phyloP scores from a whole-genome alignment of 2,797 vertebrate genomes.

The Thamnophis elegans region DNA sequence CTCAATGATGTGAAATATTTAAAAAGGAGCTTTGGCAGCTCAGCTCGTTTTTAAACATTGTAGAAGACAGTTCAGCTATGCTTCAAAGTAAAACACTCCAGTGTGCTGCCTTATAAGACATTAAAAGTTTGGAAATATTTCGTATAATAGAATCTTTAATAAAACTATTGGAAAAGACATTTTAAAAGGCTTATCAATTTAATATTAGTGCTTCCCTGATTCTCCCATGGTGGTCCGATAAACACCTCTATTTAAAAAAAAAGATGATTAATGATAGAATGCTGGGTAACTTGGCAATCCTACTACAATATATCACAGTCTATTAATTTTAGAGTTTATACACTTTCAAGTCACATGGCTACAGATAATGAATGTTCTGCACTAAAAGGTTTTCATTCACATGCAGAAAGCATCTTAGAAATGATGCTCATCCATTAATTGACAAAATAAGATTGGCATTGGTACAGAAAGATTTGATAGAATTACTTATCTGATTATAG shows the following conservation, averaged over 20 bases:
- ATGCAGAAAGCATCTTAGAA: not conserved
- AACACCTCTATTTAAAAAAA: conserved; percentile 10
- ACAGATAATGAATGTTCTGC: not conserved
- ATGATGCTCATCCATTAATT: not conserved
- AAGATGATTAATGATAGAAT: conserved; percentile 10
- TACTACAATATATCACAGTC: not conserved
- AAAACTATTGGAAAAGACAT: not conserved
- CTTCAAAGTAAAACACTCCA: conserved; percentile 24
- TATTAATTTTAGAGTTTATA: not conserved
- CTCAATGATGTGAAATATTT: not conserved
- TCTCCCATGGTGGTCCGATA: conserved; percentile 10
- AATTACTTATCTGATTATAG: not conserved
- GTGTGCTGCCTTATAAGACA: not conserved
- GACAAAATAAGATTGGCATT: not conserved
- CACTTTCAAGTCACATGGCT: not conserved
- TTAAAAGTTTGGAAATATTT: conserved; percentile 20
- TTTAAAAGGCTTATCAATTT: conserved; percentile 35
- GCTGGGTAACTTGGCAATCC: not conserved
- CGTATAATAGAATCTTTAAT: not conserved
- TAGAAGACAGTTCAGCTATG: not conserved
- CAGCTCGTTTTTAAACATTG: not conserved
- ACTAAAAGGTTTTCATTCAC: conserved; percentile 2
- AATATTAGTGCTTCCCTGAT: conserved; percentile 13
- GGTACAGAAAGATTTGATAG: not conserved
- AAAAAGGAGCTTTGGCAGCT: not conserved